A percentile compares a stretch with the other conserved stretches of the same genome.
Evolutionary conservation across 2,888 invertebrate genomes (phyloP).

Genomic region (Stegophylla sp.): DNA sequence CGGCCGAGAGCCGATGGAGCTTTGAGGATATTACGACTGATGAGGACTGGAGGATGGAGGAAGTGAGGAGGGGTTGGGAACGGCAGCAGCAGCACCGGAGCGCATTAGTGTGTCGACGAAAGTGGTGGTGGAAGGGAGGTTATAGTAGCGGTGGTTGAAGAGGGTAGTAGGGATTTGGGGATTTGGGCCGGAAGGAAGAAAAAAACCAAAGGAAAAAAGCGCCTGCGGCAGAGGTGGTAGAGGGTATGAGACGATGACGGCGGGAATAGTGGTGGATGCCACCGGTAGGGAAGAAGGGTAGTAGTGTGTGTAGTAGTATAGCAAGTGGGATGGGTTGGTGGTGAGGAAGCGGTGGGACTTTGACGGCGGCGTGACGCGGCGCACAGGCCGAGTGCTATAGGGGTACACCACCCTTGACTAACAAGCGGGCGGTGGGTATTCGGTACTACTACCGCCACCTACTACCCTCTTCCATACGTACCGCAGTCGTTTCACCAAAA

Average conservation of each 20-base stretch:
- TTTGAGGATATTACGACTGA: conserved; percentile 49
- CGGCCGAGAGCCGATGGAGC: conserved; percentile 48
- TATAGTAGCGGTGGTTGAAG: not conserved
- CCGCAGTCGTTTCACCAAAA: conserved; percentile 53
- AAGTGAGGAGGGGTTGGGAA: conserved; percentile 5
- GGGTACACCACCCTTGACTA: conserved; percentile 36
- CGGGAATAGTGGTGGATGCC: not conserved
- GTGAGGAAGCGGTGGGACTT: conserved; percentile 36
- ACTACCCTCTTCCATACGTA: conserved; percentile 22
- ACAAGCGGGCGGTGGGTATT: conserved; percentile 46
- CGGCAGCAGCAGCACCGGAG: conserved; percentile 24
- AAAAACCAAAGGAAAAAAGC: conserved; percentile 39
- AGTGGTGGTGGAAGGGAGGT: conserved; percentile 13
- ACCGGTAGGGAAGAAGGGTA: conserved; percentile 6
- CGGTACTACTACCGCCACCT: conserved; percentile 44
- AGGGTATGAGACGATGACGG: conserved; percentile 31
- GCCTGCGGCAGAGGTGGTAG: not conserved
- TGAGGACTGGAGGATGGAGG: conserved; percentile 46
- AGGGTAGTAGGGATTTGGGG: conserved; percentile 53
- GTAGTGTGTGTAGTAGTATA: conserved; percentile 31
- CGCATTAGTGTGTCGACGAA: conserved; percentile 44
- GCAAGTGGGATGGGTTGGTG: not conserved
- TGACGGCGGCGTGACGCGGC: conserved; percentile 53
- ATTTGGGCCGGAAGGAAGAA: conserved; percentile 56
- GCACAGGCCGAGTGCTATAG: conserved; percentile 45